Evolutionary conservation across 2,797 vertebrate species (phyloP).

Genomic region (Acanthurus lineatus): DNA sequence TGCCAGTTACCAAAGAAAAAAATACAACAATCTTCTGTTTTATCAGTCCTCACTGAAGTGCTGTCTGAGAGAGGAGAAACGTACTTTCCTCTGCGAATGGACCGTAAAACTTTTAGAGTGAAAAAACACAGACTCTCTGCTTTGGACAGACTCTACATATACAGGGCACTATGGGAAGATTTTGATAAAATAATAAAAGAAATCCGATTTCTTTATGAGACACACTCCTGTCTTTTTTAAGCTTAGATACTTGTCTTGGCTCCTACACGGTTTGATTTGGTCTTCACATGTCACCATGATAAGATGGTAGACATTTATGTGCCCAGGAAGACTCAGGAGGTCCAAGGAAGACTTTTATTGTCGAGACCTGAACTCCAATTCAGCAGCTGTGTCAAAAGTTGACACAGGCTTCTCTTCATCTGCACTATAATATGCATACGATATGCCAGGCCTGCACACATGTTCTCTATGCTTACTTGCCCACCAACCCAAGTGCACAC

Average conservation of each 20-base stretch:
- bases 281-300: constrained; percentile 49
- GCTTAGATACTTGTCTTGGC: constrained; percentile 34
- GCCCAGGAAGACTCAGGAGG: constrained; percentile 46
- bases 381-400: constrained; percentile 55
- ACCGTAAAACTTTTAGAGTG: constrained; percentile 48
- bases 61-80: constrained; percentile 20
- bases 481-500: constrained; percentile 11
- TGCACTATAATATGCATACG: constrained; percentile 36
- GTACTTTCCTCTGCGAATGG: constrained; percentile 23
- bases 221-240: constrained; percentile 13
- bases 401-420: constrained; percentile 56
- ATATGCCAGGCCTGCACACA: constrained; percentile 38
- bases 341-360: constrained; percentile 58
- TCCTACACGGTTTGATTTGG: constrained; percentile 21
- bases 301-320: constrained; percentile 58
- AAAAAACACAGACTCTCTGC: constrained; percentile 33
- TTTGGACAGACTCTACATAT: constrained; percentile 11
- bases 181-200: constrained; percentile 53
- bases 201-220: constrained; percentile 33
- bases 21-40: constrained; percentile 31
- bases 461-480: constrained; percentile 25
- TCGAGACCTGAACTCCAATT: constrained; percentile 43
- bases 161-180: constrained; percentile 8
- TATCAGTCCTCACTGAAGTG: constrained; percentile 37
- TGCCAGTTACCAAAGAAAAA: constrained; percentile 52